These are phyloP conservation scores for Carcharodon carcharias DNA, from an alignment of 2,797 vertebrate species.

Conservation along the genomic window DNA sequence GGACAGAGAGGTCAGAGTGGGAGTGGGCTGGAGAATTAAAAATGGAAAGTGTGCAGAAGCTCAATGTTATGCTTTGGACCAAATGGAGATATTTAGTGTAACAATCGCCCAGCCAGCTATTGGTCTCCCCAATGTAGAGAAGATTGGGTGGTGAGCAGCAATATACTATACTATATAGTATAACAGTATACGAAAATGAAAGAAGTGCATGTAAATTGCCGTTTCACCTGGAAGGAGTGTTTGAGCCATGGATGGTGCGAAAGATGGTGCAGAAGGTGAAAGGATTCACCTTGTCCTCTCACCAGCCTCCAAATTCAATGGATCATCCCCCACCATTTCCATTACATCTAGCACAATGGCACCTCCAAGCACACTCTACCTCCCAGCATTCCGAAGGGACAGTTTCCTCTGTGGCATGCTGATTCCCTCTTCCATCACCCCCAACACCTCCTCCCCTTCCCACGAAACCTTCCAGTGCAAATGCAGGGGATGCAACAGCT, in stretches of 20 bases:
- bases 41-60: not conserved
- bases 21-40: not conserved
- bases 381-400: not conserved
- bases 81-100: not conserved
- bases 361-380: not conserved
- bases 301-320: not conserved
- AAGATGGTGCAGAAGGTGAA: not conserved
- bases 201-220: not conserved
- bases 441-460: not conserved
- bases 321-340: not conserved
- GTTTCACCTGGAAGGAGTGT: not conserved
- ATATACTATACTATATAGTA: too few species aligned
- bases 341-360: not conserved
- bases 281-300: not conserved
- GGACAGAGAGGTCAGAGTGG: not conserved
- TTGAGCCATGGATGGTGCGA: too few species aligned
- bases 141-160: too few species aligned
- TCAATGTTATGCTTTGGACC: not conserved
- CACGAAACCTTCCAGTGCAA: not conserved
- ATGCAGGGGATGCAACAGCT: not conserved
- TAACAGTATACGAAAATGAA: not conserved
- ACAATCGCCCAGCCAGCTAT: not conserved
- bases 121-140: not conserved
- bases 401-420: not conserved
- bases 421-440: not conserved